phyloP scores from a whole-genome alignment of 2,113 vertebrate species.

The Astatotilapia flaviijosephi region DNA sequence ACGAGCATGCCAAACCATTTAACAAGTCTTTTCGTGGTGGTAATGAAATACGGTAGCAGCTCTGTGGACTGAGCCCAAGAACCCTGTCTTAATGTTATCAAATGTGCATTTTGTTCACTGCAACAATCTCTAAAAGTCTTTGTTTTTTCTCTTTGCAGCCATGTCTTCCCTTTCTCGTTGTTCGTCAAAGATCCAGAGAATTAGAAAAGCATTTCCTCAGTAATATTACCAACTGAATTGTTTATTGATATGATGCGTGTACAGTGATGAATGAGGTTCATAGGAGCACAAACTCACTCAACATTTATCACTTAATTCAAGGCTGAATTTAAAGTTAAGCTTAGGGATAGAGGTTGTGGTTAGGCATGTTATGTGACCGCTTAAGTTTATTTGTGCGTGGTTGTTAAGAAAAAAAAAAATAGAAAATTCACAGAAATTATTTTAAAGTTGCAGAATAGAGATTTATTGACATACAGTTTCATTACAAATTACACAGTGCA shows the following conservation, averaged over 20 bases:
- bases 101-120: not conserved
- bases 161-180: conserved; percentile 27
- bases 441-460: conserved; percentile 18
- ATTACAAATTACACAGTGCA: conserved; percentile 54
- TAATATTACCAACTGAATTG: not conserved
- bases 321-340: not conserved
- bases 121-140: not conserved
- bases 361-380: not conserved
- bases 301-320: not conserved
- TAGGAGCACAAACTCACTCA: not conserved
- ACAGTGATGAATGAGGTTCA: not conserved
- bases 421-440: not conserved
- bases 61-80: not conserved
- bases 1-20: not conserved
- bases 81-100: not conserved
- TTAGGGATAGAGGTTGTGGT: not conserved
- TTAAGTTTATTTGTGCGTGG: not conserved
- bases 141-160: conserved; percentile 12
- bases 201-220: not conserved
- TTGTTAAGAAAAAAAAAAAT: not conserved
- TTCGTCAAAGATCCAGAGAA: conserved; percentile 6
- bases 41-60: not conserved
- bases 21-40: not conserved
- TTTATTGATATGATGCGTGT: not conserved
- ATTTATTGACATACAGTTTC: conserved; percentile 47